Percentiles rank a stretch among this genome's conserved stretches.
Evolutionary conservation across 2,797 vertebrate species (phyloP).

Genomic region (Hyperoplus lanceolatus): DNA sequence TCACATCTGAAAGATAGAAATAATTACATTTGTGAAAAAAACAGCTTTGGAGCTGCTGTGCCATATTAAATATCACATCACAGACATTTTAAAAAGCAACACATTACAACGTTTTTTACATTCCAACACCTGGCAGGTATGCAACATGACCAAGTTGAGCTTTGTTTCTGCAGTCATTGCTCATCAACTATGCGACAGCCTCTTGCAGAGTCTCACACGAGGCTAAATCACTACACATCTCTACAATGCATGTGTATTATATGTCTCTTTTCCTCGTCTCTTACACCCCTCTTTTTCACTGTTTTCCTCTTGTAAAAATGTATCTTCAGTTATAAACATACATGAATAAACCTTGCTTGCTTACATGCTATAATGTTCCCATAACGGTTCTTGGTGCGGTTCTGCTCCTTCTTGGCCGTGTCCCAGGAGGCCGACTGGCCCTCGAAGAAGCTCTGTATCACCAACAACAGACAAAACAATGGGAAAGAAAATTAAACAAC

Average conservation of each 20-base stretch:
- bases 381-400: conserved; percentile 99
- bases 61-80: too few relatives aligned
- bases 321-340: neutral
- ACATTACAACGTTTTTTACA: neutral
- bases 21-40: too few relatives aligned
- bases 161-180: too few relatives aligned
- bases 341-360: conserved; percentile 49
- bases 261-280: neutral
- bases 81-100: too few relatives aligned
- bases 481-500: conserved; percentile 59
- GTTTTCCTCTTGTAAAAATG: neutral
- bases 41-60: too few relatives aligned
- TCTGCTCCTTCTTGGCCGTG: conserved; percentile 99
- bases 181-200: too few relatives aligned
- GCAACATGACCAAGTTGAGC: neutral
- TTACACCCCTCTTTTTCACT: neutral
- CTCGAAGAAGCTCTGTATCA: conserved; percentile 98
- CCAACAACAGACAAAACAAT: conserved; percentile 69
- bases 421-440: conserved; percentile 99
- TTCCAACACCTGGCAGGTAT: neutral
- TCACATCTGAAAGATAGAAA: too few relatives aligned
- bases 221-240: neutral
- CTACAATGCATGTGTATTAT: neutral
- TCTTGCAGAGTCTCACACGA: neutral
- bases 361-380: conserved; percentile 99